Evolutionary conservation across 1,140 invertebrate genomes (phyloP).

Genomic region (Ruditapes philippinarum): DNA sequence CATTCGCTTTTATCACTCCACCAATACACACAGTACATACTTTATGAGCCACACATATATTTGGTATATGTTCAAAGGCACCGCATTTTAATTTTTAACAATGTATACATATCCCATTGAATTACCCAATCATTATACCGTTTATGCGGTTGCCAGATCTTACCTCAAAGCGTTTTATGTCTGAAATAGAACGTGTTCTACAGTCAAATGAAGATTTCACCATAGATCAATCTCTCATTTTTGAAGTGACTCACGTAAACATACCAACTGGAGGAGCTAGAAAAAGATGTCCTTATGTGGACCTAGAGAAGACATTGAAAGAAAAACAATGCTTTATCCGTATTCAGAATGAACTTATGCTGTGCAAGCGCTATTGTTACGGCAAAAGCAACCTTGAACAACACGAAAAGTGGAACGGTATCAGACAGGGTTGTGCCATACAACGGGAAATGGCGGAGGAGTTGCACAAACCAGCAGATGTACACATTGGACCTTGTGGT

Average conservation of each 20-base stretch:
- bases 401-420: slow-evolving; percentile 10
- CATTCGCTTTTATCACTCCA: background rate
- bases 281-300: background rate
- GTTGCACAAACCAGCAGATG: background rate
- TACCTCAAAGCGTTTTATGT: background rate
- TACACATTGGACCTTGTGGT: background rate
- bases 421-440: too few relatives aligned
- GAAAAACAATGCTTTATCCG: background rate
- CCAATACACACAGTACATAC: slow-evolving; percentile 11
- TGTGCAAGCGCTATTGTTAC: slow-evolving; percentile 34
- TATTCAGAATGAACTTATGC: slow-evolving; percentile 31
- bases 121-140: slow-evolving; percentile 23
- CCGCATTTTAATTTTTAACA: slow-evolving; percentile 16
- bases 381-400: slow-evolving; percentile 1
- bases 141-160: background rate
- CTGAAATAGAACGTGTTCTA: slow-evolving; percentile 4
- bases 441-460: background rate
- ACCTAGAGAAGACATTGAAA: background rate
- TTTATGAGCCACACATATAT: slow-evolving; percentile 62
- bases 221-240: slow-evolving; percentile 8
- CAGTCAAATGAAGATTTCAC: slow-evolving; percentile 21
- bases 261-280: too few relatives aligned
- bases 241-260: background rate
- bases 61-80: slow-evolving; percentile 33
- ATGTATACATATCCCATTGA: slow-evolving; percentile 25